A percentile compares a stretch with the other conserved stretches of the same genome.
phyloP scores from a whole-genome alignment of 2,888 invertebrate species.

The Erebia epiphron region DNA sequence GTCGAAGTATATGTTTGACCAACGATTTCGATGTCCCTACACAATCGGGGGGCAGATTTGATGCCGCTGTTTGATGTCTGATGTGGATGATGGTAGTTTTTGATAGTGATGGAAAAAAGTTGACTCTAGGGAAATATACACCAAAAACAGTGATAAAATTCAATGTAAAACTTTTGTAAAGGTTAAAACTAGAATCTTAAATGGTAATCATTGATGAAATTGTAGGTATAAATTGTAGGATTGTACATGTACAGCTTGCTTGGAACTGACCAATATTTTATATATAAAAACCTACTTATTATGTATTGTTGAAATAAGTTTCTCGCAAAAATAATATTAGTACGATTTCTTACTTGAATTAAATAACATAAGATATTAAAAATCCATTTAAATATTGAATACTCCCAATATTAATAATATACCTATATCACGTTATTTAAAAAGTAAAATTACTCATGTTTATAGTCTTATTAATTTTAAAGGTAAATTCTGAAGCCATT shows the following conservation, averaged over 20 bases:
- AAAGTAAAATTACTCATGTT: neutral
- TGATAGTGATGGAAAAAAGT: slow-evolving; percentile 3
- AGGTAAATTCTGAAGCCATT: neutral
- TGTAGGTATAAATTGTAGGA: slow-evolving; percentile 12
- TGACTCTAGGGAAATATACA: neutral
- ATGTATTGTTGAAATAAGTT: slow-evolving; percentile 26
- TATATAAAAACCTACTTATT: slow-evolving; percentile 27
- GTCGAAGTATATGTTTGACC: no score
- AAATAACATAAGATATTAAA: slow-evolving; percentile 1
- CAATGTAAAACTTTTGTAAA: slow-evolving; percentile 4
- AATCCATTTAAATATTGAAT: neutral
- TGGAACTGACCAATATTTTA: slow-evolving; percentile 43
- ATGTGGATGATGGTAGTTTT: neutral
- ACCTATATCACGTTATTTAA: no score
- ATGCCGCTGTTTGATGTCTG: neutral
- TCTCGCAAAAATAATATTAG: neutral
- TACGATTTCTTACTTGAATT: slow-evolving; percentile 14
- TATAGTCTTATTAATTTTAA: neutral
- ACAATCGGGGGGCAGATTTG: no score
- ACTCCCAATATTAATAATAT: no score
- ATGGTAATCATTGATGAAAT: neutral
- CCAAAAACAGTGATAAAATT: slow-evolving; percentile 15
- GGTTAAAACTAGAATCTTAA: slow-evolving; percentile 1
- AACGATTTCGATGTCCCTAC: no score
- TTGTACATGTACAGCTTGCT: slow-evolving; percentile 35